Percentiles rank a stretch among this genome's conserved stretches.
Conservation (phyloP, 2,888 invertebrate genomes). For the Diadromus collaris region DNA sequence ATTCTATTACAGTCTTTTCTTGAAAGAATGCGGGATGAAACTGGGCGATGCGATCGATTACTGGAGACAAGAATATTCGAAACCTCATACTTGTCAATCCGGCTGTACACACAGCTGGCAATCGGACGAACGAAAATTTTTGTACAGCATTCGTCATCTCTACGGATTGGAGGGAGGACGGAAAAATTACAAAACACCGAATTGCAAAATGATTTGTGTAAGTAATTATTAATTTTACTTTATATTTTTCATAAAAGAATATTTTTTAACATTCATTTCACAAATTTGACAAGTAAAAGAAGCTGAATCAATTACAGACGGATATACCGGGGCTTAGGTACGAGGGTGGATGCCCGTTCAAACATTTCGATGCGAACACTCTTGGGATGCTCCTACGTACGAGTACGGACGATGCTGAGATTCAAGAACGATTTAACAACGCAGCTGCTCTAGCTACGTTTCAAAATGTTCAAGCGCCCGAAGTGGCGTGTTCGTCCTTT, state of each 20-base stretch:
- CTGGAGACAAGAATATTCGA: conserved; percentile 85
- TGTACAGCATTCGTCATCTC: conserved; percentile 87
- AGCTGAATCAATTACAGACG: conserved; percentile 67
- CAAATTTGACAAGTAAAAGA: conserved; percentile 67
- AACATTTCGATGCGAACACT: conserved; percentile 81
- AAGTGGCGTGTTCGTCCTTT: conserved; percentile 70
- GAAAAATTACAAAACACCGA: conserved; percentile 83
- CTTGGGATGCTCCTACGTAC: conserved; percentile 72
- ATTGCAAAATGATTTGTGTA: conserved; percentile 84
- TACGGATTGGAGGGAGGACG: conserved; percentile 88
- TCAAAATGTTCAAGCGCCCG: conserved; percentile 64
- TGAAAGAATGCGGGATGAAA: conserved; percentile 87
- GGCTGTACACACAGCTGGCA: conserved; percentile 85
- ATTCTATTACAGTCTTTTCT: conserved; percentile 86
- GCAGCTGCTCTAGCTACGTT: conserved; percentile 25
- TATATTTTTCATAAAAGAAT: not conserved
- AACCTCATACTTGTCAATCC: conserved; percentile 79
- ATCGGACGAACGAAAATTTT: conserved; percentile 83
- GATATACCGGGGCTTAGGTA: conserved; percentile 78
- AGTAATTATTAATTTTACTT: conserved; percentile 62
- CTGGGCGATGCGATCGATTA: conserved; percentile 84
- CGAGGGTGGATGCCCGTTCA: conserved; percentile 86
- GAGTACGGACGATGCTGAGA: conserved; percentile 45
- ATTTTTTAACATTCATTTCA: conserved; percentile 61
- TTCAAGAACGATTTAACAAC: conserved; percentile 64